Conservation (phyloP, 2,797 vertebrate genomes). For the Lutjanus argentimaculatus region DNA sequence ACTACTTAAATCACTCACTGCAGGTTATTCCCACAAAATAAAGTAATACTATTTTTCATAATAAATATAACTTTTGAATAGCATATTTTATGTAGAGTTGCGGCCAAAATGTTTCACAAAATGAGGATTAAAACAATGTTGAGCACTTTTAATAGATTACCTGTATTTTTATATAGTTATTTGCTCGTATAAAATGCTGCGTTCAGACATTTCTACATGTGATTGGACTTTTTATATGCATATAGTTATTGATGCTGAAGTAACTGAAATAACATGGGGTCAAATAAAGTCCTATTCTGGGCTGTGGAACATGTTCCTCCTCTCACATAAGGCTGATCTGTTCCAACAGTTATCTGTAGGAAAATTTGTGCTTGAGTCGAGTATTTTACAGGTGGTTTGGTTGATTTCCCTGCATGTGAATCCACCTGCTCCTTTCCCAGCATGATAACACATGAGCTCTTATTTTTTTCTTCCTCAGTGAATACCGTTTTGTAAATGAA, state of each 20-base stretch:
- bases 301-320: constrained; percentile 16
- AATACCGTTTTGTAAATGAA: not conserved
- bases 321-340: not conserved
- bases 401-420: constrained; percentile 2
- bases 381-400: constrained; percentile 21
- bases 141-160: no score
- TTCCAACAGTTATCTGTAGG: constrained; percentile 44
- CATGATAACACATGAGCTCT: constrained; percentile 23
- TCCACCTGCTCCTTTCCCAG: constrained; percentile 68
- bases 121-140: not conserved
- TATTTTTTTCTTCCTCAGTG: not conserved
- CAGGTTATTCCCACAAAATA: no score
- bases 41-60: no score
- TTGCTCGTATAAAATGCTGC: not conserved
- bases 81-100: not conserved
- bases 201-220: not conserved
- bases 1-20: no score
- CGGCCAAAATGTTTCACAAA: not conserved
- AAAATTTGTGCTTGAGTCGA: constrained; percentile 24
- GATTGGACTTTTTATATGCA: not conserved
- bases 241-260: not conserved
- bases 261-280: constrained; percentile 1
- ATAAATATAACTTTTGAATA: no score
- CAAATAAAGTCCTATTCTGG: not conserved
- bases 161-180: not conserved